A percentile compares a stretch with the other conserved stretches of the same genome.
These are phyloP conservation scores for Bradypodion pumilum DNA, from an alignment of 2,797 vertebrate genomes.

Conservation along the genomic window DNA sequence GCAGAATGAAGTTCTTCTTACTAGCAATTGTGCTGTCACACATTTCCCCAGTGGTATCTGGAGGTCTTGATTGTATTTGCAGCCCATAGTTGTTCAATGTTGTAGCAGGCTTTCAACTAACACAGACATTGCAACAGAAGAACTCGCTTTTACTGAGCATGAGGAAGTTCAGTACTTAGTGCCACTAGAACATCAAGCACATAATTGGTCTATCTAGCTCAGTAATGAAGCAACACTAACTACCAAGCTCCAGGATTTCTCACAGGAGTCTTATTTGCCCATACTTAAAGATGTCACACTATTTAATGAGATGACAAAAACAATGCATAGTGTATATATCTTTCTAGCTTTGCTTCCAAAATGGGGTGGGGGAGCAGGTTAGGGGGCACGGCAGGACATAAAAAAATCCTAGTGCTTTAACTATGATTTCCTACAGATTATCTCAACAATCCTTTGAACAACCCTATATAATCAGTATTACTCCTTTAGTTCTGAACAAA, in stretches of 20 bases:
- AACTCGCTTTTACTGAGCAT: neutral
- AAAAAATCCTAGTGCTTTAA: neutral
- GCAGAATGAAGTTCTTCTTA: neutral
- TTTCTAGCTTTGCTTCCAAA: neutral
- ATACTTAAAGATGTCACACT: neutral
- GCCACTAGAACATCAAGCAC: neutral
- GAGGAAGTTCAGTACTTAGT: no score
- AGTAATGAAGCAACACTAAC: neutral
- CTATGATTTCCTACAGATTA: neutral
- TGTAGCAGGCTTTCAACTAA: neutral
- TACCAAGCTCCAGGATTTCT: neutral
- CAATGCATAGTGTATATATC: neutral
- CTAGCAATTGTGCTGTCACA: neutral
- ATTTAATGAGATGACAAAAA: neutral
- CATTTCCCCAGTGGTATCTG: neutral
- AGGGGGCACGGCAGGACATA: no score
- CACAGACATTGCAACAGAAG: neutral
- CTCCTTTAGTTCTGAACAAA: neutral
- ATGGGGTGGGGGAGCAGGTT: no score
- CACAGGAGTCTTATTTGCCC: neutral
- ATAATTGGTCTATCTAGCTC: neutral
- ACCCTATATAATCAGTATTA: no score
- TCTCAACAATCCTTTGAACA: neutral
- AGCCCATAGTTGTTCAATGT: neutral
- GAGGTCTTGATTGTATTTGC: neutral